Percentiles rank a stretch among this genome's conserved stretches.
phyloP scores from a whole-genome alignment of 2,888 invertebrate species.

The Stenurella melanura region DNA sequence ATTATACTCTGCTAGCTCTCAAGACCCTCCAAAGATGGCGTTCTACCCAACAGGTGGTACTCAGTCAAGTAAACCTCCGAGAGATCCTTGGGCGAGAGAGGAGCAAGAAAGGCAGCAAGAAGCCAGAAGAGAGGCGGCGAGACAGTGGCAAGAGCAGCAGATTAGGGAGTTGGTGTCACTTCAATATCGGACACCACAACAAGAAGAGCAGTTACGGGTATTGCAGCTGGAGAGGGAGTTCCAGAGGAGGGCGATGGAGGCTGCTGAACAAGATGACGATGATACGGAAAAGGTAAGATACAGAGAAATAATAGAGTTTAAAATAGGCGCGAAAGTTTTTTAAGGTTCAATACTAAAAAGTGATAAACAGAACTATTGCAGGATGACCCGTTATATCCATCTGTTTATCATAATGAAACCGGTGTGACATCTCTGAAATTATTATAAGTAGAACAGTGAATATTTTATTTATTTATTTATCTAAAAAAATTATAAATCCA shows the following conservation, averaged over 20 bases:
- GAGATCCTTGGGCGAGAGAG: conserved; percentile 95
- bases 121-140: conserved; percentile 83
- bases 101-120: conserved; percentile 88
- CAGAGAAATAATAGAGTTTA: not conserved
- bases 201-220: conserved; percentile 92
- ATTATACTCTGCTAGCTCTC: conserved; percentile 82
- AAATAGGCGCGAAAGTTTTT: too few species aligned
- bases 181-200: conserved; percentile 83
- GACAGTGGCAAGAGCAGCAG: conserved; percentile 89
- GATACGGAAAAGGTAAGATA: conserved; percentile 78
- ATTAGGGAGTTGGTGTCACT: conserved; percentile 86
- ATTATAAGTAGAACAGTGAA: too few species aligned
- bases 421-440: too few species aligned
- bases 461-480: too few species aligned
- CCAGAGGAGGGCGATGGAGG: conserved; percentile 91
- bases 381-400: too few species aligned
- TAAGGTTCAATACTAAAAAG: too few species aligned
- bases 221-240: conserved; percentile 95
- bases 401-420: too few species aligned
- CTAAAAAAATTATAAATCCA: too few species aligned
- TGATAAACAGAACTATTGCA: too few species aligned
- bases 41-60: conserved; percentile 76
- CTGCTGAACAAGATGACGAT: conserved; percentile 83
- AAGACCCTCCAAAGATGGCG: conserved; percentile 84
- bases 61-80: conserved; percentile 67